Percentiles rank a stretch among this genome's conserved stretches.
Conservation (phyloP, 2,113 vertebrate genomes). For the Otolemur garnettii region DNA sequence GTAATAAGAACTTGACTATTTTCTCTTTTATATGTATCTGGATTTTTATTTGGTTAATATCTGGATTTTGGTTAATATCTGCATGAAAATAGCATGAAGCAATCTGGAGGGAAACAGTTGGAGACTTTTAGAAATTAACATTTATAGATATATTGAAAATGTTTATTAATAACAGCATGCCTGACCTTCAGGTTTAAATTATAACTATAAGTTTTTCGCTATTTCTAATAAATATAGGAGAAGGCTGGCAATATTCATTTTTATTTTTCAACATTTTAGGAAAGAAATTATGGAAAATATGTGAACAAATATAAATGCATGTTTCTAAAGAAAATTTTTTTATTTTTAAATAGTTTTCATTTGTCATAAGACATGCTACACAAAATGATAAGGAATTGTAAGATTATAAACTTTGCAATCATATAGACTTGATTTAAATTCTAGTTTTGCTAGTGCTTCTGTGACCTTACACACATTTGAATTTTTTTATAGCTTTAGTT, state of each 20-base stretch:
- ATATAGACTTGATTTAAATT: conserved; percentile 24
- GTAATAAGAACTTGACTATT: neutral
- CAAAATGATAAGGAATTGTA: neutral
- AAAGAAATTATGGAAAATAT: conserved; percentile 5
- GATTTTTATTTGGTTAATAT: conserved; percentile 50
- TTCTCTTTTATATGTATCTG: neutral
- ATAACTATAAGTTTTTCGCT: neutral
- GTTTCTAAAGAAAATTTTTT: neutral
- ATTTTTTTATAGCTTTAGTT: conserved; percentile 46
- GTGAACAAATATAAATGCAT: neutral
- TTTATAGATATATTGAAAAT: conserved; percentile 15
- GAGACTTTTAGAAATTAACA: neutral
- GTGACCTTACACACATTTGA: neutral
- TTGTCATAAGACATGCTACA: neutral
- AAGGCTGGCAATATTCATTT: neutral
- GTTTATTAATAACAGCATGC: conserved; percentile 2
- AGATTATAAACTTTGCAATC: neutral
- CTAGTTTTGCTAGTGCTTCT: neutral
- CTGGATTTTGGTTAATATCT: conserved; percentile 1
- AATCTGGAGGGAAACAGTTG: neutral
- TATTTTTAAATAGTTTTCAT: neutral
- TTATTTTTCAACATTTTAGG: neutral
- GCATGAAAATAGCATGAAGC: conserved; percentile 10
- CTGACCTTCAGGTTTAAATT: neutral
- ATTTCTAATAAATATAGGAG: neutral